Evolutionary conservation across 2,113 vertebrate genomes (phyloP).

Genomic region (Phycodurus eques): DNA sequence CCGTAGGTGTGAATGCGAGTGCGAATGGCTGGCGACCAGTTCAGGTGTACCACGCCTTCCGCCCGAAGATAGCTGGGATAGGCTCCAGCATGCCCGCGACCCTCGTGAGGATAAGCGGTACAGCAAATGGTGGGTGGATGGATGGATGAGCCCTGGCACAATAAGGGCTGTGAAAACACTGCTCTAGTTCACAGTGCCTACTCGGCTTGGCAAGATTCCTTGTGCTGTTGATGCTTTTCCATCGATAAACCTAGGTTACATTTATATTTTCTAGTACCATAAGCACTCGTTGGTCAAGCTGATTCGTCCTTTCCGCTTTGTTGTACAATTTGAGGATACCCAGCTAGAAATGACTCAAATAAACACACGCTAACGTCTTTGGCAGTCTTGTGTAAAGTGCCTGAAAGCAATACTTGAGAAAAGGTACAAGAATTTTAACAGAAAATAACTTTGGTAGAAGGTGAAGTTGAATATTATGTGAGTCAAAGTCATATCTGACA

Average conservation of each 20-base stretch:
- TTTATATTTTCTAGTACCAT: not conserved
- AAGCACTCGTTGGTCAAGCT: too few species aligned
- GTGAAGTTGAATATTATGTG: not conserved
- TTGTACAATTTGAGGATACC: not conserved
- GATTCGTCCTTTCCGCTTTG: not conserved
- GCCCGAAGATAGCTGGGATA: too few species aligned
- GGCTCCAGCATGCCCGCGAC: too few species aligned
- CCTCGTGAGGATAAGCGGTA: too few species aligned
- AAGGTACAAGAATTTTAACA: not conserved
- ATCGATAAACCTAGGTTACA: not conserved
- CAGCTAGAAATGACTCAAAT: not conserved
- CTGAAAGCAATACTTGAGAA: not conserved
- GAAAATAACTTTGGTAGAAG: too few species aligned
- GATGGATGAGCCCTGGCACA: too few species aligned
- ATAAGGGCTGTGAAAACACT: not conserved
- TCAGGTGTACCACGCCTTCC: too few species aligned
- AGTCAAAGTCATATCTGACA: not conserved
- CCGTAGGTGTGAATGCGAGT: too few species aligned
- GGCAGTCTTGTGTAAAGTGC: not conserved
- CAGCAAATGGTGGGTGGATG: too few species aligned
- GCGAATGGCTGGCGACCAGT: too few species aligned
- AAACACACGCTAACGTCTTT: not conserved
- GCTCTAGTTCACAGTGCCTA: not conserved
- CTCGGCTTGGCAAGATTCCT: not conserved
- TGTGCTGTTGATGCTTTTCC: not conserved